Evolutionary conservation across 2,797 vertebrate genomes (phyloP).

Genomic region (Anguilla obscura): DNA sequence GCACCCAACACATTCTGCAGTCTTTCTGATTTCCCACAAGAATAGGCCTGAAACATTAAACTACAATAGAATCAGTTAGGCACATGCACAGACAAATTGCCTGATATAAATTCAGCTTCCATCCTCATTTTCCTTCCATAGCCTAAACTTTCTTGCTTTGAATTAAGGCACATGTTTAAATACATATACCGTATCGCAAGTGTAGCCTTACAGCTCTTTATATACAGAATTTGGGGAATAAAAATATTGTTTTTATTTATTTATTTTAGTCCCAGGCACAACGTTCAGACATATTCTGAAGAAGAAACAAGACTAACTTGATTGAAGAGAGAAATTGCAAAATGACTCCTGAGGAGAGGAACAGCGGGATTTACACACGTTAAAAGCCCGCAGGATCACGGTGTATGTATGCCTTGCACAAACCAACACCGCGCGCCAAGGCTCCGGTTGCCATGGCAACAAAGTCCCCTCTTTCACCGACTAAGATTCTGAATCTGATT

Average conservation of each 20-base stretch:
- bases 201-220: neutral
- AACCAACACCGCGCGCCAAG: neutral
- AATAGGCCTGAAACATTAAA: neutral
- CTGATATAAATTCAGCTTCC: conserved; percentile 1
- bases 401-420: neutral
- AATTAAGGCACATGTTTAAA: neutral
- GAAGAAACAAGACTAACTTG: conserved; percentile 15
- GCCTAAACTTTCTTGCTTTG: neutral
- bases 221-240: neutral
- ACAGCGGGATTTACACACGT: neutral
- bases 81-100: conserved; percentile 6
- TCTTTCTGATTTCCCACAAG: neutral
- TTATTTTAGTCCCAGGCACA: conserved; percentile 11
- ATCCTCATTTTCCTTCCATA: neutral
- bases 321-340: conserved; percentile 44
- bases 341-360: conserved; percentile 35
- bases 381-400: neutral
- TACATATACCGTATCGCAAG: neutral
- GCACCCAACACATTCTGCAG: neutral
- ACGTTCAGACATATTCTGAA: conserved; percentile 25
- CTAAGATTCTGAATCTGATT: conserved; percentile 30
- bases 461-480: neutral
- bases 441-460: conserved; percentile 8
- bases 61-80: neutral
- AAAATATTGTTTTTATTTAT: neutral